Conservation (phyloP, 2,797 vertebrate genomes). For the Lacerta agilis region DNA sequence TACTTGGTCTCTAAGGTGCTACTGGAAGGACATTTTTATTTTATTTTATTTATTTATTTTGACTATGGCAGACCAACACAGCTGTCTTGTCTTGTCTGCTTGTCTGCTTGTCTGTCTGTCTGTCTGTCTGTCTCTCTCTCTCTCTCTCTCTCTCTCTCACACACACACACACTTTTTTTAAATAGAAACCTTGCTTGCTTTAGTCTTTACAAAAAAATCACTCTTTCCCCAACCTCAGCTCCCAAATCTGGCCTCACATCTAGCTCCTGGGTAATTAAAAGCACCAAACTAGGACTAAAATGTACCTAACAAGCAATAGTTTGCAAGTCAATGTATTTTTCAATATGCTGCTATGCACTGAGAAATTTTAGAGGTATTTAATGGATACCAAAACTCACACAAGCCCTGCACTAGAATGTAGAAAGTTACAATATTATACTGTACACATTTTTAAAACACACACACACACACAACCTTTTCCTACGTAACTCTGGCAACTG, state of each 20-base stretch:
- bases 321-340: neutral
- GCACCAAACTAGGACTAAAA: neutral
- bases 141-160: no score
- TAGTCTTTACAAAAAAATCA: neutral
- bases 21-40: no score
- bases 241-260: neutral
- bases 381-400: neutral
- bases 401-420: neutral
- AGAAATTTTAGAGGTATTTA: no score
- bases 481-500: neutral
- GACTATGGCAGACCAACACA: no score
- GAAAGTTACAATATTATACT: neutral
- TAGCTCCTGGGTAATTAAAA: neutral
- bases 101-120: no score
- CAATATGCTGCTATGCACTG: neutral
- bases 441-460: neutral
- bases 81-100: no score
- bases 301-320: neutral
- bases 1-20: no score
- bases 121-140: no score
- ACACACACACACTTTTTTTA: no score
- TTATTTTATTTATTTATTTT: accelerated
- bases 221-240: neutral
- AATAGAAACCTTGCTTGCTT: neutral
- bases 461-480: neutral